Conservation (phyloP, 92 coral and sea anemone genomes). For the Bergia puertoricense region DNA sequence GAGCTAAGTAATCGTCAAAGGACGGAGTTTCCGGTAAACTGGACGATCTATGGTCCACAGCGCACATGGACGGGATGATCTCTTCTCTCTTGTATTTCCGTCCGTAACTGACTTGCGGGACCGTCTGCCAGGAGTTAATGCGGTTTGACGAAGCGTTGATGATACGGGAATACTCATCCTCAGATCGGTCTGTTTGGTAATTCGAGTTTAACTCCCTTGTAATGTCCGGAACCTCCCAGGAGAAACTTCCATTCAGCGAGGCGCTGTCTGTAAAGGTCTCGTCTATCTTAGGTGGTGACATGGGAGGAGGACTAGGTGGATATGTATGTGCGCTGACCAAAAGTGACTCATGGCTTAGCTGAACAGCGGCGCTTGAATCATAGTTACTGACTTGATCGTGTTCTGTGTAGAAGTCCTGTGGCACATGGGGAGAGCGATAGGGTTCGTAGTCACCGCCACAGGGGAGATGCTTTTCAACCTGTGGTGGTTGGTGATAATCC, state of each 20-base stretch:
- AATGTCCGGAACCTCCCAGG: constrained; percentile 96
- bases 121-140: constrained; percentile 67
- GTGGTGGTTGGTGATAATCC: constrained; percentile 14
- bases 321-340: constrained; percentile 39
- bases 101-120: constrained; percentile 51
- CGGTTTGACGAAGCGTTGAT: constrained; percentile 27
- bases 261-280: constrained; percentile 60
- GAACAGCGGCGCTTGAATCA: constrained; percentile 46
- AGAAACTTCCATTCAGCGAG: constrained; percentile 62
- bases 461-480: background rate
- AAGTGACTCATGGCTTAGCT: constrained; percentile 2
- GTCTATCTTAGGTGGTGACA: constrained; percentile 71
- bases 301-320: constrained; percentile 55
- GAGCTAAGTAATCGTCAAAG: constrained; percentile 90
- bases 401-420: constrained; percentile 41
- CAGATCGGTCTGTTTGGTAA: constrained; percentile 39
- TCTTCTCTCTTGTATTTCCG: constrained; percentile 66
- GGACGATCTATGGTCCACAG: constrained; percentile 47
- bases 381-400: constrained; percentile 37
- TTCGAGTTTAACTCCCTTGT: constrained; percentile 66
- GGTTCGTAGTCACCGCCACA: constrained; percentile 14
- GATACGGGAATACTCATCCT: constrained; percentile 24
- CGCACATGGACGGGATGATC: constrained; percentile 53
- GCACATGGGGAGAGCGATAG: constrained; percentile 3
- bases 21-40: constrained; percentile 86